Conservation (phyloP, 2,888 invertebrate species). For the Prosapia bicincta region DNA sequence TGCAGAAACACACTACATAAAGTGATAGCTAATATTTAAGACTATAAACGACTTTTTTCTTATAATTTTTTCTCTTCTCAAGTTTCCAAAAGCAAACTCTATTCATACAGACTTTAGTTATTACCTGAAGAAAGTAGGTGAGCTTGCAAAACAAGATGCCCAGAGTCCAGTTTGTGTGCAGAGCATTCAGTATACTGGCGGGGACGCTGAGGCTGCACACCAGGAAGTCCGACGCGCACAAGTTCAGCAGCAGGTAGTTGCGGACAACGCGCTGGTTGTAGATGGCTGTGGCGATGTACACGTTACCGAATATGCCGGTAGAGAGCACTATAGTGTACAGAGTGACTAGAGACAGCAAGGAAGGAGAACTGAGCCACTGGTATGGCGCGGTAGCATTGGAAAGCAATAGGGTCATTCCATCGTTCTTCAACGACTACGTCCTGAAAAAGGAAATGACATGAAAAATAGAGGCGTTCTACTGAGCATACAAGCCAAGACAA, state of each 20-base stretch:
- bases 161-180: constrained; percentile 28
- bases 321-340: constrained; percentile 24
- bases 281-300: constrained; percentile 25
- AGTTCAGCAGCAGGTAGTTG: constrained; percentile 64
- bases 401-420: neutral
- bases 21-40: no score
- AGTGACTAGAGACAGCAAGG: constrained; percentile 11
- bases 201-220: constrained; percentile 77
- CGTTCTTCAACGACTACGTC: neutral
- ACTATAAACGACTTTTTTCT: no score
- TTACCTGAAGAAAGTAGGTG: constrained; percentile 61
- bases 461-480: no score
- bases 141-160: constrained; percentile 49
- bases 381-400: neutral
- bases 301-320: constrained; percentile 26
- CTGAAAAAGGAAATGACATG: neutral
- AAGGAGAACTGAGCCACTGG: neutral
- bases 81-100: no score
- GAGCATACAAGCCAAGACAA: no score
- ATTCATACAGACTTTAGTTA: no score
- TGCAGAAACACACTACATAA: no score
- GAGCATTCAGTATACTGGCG: constrained; percentile 52
- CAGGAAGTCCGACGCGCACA: constrained; percentile 72
- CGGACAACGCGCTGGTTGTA: constrained; percentile 31
- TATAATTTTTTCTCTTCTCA: no score